Evolutionary conservation across 2,113 vertebrate genomes (phyloP), one percentile per base, ranked within the genome.

Genomic region (Coreoperca whiteheadi): DNA sequence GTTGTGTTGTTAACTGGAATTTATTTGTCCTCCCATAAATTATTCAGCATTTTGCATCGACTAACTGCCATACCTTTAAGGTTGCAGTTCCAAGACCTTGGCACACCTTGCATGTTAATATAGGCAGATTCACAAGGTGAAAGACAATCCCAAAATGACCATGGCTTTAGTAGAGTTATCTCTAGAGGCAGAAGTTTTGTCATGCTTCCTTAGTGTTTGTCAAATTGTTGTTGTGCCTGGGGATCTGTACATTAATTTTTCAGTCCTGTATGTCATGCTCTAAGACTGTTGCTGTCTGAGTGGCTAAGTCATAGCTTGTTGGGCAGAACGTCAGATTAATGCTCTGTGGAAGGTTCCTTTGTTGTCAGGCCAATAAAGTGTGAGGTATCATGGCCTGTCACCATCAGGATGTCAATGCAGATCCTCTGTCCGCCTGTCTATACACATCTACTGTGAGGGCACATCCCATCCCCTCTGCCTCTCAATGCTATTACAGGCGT

Each of bases 31-130:
- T 85, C 86, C 90, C 82, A 95, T 95, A 96, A 94, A 96, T 96
- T 93, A 96, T 95, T 96, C 95, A 96, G 92, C 91, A 92, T 95
- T 94, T 93, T 94, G 90, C 94, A 96, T 95, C 87, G 94, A 95
- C 93, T 95, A 95, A 93, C 94, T 95, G 95, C 94, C 95, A 94
- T 95, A 94, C 90, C 91, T 95, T 94, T 94, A 95, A 95, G 91
- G 91, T 92, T 89, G 88, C 83, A 57, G 87, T 93, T 94, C 91
- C 68, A 73, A 89, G 94, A 92, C 94, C 94, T 92, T 89, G 92
- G 84, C 89, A 87, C 90, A 90, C 90, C 89, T 91, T 92, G 94
- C 94, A 95, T 95, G 91, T 94, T 93, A 94, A 96, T 94, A 77
- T 50, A 64, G 70, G 57, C 70, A 34, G 82, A 83, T 80, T 69